Base-by-base conservation (phyloP, 2,888 invertebrate genomes). In the Drosophila imparisetae region DNA sequence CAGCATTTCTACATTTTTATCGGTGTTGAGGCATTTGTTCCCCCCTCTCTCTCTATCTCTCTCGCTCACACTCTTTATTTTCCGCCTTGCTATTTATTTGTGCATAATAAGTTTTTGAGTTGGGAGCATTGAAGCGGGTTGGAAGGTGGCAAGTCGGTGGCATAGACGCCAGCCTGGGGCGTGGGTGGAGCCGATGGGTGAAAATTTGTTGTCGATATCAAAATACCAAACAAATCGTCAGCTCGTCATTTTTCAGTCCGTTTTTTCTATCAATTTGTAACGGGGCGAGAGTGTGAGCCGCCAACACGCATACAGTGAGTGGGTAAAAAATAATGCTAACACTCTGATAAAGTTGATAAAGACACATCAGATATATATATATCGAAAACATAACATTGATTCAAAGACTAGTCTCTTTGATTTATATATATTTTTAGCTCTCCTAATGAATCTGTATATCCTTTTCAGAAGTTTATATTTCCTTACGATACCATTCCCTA, bases 201-300 rank as follows among this genome's bases (percentile, higher is more conserved):
- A 71, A 66, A 66, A 65, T 72, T 61, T 75, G 78, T 82, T 83
- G 86, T 83, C 78, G 86, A 86, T 81, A 88, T 86, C 86, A 81
- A 86, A 88, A 88, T 86, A 86, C 82, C 86, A 78, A 81, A 88
- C 82, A 86, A 86, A 78, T 86, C 86, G 86, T 86, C 86, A 86
- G 88, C 88, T 86, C 86, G 89, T 88, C 86, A 86, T 86, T 86
- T 86, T 86, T 86, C 78, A 82, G 82, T 74, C 81, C 70, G 79
- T 85, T 86, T 87, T 78, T 82, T 78, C 75, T 60, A 57, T 71
- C 69, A 72, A 81, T 80, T 83, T 81, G 80, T 83, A 75, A 73
- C 73, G 72, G 80, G 80, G 58, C 61, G 38, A 52, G 66, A 54
- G 65, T 67, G 78, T 38, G 59, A 55, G 82, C 63, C 66, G 72